phyloP scores from a whole-genome alignment of 2,888 invertebrate genomes.

The Scelioninae gen. 2 region DNA sequence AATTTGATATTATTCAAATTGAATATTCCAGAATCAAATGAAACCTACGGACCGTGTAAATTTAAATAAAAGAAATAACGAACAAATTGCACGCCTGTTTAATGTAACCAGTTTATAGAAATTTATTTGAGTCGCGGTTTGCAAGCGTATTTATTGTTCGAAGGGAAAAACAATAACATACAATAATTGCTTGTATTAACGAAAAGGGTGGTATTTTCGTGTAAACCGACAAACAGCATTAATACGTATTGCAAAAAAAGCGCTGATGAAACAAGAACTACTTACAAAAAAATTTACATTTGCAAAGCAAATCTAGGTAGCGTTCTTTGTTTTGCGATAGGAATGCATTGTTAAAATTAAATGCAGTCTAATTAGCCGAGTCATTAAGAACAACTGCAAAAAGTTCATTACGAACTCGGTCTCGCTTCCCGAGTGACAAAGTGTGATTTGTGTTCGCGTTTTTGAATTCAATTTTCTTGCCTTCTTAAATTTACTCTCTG shows the following conservation, averaged over 20 bases:
- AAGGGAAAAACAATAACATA: too few relatives aligned
- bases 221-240: not conserved
- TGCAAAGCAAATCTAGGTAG: constrained; percentile 23
- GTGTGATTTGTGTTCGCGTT: constrained; percentile 39
- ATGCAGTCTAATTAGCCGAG: constrained; percentile 47
- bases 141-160: too few relatives aligned
- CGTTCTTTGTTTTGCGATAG: constrained; percentile 30
- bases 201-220: not conserved
- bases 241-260: constrained; percentile 9
- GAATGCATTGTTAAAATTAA: constrained; percentile 48
- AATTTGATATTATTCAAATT: too few relatives aligned
- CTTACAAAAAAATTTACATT: constrained; percentile 28
- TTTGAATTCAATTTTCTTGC: constrained; percentile 17
- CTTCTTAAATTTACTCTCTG: constrained; percentile 17
- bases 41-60: too few relatives aligned
- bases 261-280: constrained; percentile 7
- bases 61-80: too few relatives aligned
- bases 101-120: too few relatives aligned
- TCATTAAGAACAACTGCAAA: constrained; percentile 51
- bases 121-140: too few relatives aligned
- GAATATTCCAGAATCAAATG: too few relatives aligned
- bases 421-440: constrained; percentile 43
- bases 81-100: too few relatives aligned
- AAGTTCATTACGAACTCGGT: constrained; percentile 47
- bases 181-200: too few relatives aligned